Conservation (phyloP, 2,113 vertebrate genomes). For the Gymnocephalus cernua region DNA sequence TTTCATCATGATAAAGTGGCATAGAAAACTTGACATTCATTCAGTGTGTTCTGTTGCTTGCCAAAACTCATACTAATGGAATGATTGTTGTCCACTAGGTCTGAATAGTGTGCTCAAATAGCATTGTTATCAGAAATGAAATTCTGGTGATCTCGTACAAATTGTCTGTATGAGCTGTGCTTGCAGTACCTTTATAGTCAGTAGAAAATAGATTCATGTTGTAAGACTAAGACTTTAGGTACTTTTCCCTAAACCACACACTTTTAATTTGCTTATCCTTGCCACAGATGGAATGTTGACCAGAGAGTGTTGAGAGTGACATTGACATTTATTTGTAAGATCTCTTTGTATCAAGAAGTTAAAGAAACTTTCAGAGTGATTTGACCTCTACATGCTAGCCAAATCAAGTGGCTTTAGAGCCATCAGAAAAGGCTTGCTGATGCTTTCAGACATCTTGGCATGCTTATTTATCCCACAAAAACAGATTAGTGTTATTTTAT, state of each 20-base stretch:
- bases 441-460: conserved; percentile 39
- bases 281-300: conserved; percentile 37
- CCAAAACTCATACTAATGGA: neutral
- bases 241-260: conserved; percentile 25
- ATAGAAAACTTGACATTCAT: neutral
- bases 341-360: conserved; percentile 27
- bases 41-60: neutral
- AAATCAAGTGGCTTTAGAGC: conserved; percentile 53
- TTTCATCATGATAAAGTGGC: neutral
- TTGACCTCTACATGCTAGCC: conserved; percentile 46
- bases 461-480: conserved; percentile 43
- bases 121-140: neutral
- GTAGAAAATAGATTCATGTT: conserved; percentile 26
- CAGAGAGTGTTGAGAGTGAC: conserved; percentile 26
- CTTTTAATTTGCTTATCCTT: conserved; percentile 41
- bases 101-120: neutral
- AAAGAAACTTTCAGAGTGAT: conserved; percentile 46
- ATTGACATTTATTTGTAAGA: conserved; percentile 25
- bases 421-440: conserved; percentile 24
- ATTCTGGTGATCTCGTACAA: neutral
- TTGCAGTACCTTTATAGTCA: conserved; percentile 9
- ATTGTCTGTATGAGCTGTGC: neutral
- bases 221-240: conserved; percentile 10
- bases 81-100: neutral
- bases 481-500: conserved; percentile 46